Evolutionary conservation across 2,797 vertebrate species (phyloP).

Genomic region (Ptychadena robeensis): DNA sequence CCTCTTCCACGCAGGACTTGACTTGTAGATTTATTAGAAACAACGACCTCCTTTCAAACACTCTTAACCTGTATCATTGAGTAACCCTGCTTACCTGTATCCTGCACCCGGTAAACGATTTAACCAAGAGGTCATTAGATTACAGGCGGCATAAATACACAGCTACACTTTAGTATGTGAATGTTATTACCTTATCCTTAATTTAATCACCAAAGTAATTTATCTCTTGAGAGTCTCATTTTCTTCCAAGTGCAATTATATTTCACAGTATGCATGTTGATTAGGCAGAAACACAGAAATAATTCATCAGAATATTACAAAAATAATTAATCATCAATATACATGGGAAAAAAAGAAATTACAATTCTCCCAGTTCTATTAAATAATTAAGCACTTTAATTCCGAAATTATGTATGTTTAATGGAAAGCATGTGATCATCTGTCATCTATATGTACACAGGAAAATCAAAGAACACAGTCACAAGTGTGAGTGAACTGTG

Average conservation of each 20-base stretch:
- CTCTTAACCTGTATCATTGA: not conserved
- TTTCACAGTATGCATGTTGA: conserved; percentile 81
- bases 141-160: conserved; percentile 64
- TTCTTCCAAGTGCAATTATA: conserved; percentile 86
- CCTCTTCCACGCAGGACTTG: no score
- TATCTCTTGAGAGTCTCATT: conserved; percentile 82
- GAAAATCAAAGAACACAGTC: conserved; percentile 10
- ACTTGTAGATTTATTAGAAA: not conserved
- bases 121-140: conserved; percentile 66
- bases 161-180: conserved; percentile 64
- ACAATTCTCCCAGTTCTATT: conserved; percentile 77
- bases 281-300: conserved; percentile 86
- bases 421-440: conserved; percentile 45
- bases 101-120: conserved; percentile 38
- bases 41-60: not conserved
- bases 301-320: conserved; percentile 87
- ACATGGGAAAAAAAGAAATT: conserved; percentile 64
- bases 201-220: conserved; percentile 88
- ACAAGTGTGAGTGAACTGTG: not conserved
- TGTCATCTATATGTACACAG: conserved; percentile 51
- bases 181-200: conserved; percentile 83
- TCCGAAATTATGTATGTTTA: conserved; percentile 72
- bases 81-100: conserved; percentile 54
- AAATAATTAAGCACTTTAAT: conserved; percentile 89
- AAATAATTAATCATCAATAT: conserved; percentile 86